Evolutionary conservation across 1,140 invertebrate genomes (phyloP), one percentile per base, ranked within the genome.

Genomic region (Nasonia giraulti): DNA sequence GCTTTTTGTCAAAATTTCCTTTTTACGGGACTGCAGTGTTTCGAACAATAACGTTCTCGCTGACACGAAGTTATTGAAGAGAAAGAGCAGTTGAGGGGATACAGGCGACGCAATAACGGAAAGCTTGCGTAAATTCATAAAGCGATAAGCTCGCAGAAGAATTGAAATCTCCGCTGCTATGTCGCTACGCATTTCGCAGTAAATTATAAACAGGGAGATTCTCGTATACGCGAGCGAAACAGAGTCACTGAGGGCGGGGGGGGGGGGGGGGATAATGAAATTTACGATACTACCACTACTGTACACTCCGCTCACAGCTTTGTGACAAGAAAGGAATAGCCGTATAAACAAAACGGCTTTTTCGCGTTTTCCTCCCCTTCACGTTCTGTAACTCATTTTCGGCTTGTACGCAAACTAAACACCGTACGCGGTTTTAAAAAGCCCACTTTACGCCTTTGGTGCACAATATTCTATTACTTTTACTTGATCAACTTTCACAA

Each of bases 101-200:
- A 17, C 33, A n/a, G 23, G 27, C n/a, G 47, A 55, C 69, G 84
- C 74, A 68, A 73, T 33, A 81, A 81, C 68, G 6, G 79, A 50
- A 69, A 47, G 68, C 79, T 81, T 50, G 79, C 79, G 68, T 80
- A 80, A 80, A 69, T 80, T 80, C 78, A 81, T 81, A 81, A 81
- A 81, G 55, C 68, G 79, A 81, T 81, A 81, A 73, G 68, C 79
- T 71, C 12, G 68, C 40, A 44, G 68, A 73, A 55, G 79, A 81
- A 81, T 73, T 81, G 68, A 73, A 81, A 81, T 81, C 68, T 81
- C 66, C n/a, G 66, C 14, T 50, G 66, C 66, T 80, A 4, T 23
- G 27, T 71, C 78, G 66, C 76, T 55, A 20, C 33, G 50, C 78
- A 20, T 69, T 69, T 80, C n/a, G 62, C 79, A 73, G 79, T 81